phyloP scores from a whole-genome alignment of 2,888 invertebrate genomes.

The Atethmia centrago region DNA sequence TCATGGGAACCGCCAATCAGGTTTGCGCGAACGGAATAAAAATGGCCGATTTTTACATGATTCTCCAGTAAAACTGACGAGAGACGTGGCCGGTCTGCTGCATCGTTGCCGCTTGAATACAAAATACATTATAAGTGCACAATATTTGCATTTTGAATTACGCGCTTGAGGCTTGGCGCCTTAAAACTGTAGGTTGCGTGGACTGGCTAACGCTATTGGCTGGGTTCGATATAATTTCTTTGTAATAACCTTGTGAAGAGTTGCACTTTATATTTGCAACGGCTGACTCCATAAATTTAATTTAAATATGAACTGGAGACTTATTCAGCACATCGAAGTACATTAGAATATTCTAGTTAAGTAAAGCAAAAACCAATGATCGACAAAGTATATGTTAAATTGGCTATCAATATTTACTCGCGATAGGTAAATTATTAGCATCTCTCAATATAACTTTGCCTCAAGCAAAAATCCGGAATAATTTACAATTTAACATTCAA shows the following conservation, averaged over 20 bases:
- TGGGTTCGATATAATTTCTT: conserved; percentile 56
- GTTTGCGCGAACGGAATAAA: conserved; percentile 86
- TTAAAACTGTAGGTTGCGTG: conserved; percentile 66
- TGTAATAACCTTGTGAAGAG: conserved; percentile 47
- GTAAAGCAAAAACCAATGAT: conserved; percentile 32
- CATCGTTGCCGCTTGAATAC: conserved; percentile 85
- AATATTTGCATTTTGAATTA: conserved; percentile 90
- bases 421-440: conserved; percentile 49
- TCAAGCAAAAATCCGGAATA: conserved; percentile 60
- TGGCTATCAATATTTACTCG: conserved; percentile 55
- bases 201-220: conserved; percentile 56
- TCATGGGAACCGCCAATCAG: conserved; percentile 89
- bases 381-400: conserved; percentile 40
- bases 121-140: conserved; percentile 88
- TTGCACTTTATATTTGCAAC: conserved; percentile 41
- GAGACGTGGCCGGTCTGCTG: conserved; percentile 83
- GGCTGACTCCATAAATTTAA: conserved; percentile 35
- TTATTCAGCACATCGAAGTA: conserved; percentile 19
- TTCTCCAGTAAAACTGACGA: conserved; percentile 87
- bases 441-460: conserved; percentile 32
- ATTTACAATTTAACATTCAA: conserved; percentile 64
- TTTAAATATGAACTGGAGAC: conserved; percentile 44
- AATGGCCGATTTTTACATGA: conserved; percentile 89
- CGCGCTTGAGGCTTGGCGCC: conserved; percentile 82
- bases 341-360: conserved; percentile 15